Evolutionary conservation across 2,797 vertebrate genomes (phyloP).

Genomic region (Bovichtus diacanthus): DNA sequence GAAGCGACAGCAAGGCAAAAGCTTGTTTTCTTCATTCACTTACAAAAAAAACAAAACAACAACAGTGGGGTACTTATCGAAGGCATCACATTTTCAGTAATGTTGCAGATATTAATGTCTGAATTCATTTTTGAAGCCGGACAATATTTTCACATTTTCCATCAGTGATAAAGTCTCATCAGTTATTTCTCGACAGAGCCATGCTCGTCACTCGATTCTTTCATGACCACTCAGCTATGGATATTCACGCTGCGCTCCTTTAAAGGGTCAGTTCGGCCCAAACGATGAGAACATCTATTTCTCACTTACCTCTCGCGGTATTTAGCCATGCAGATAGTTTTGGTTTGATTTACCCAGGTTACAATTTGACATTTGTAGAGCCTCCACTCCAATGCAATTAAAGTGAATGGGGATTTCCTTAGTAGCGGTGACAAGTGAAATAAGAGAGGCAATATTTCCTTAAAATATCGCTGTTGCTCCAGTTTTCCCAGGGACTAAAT

Average conservation of each 20-base stretch:
- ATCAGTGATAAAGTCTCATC: slow-evolving; percentile 24
- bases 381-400: neutral
- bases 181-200: neutral
- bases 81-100: slow-evolving; percentile 44
- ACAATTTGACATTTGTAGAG: neutral
- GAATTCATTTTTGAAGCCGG: neutral
- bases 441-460: neutral
- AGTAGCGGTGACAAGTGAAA: neutral
- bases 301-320: neutral
- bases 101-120: neutral
- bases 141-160: neutral
- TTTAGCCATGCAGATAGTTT: neutral
- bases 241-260: neutral
- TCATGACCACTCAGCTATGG: neutral
- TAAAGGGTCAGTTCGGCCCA: neutral
- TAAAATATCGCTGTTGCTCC: neutral
- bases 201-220: no score
- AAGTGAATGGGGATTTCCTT: neutral
- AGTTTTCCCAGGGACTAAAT: neutral
- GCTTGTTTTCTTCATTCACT: slow-evolving; percentile 51
- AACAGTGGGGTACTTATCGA: slow-evolving; percentile 3
- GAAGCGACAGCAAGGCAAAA: slow-evolving; percentile 66
- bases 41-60: neutral
- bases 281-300: neutral
- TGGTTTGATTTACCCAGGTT: neutral